Evolutionary conservation across 2,113 vertebrate genomes (phyloP).

Genomic region (Rhynchopsitta pachyrhyncha): DNA sequence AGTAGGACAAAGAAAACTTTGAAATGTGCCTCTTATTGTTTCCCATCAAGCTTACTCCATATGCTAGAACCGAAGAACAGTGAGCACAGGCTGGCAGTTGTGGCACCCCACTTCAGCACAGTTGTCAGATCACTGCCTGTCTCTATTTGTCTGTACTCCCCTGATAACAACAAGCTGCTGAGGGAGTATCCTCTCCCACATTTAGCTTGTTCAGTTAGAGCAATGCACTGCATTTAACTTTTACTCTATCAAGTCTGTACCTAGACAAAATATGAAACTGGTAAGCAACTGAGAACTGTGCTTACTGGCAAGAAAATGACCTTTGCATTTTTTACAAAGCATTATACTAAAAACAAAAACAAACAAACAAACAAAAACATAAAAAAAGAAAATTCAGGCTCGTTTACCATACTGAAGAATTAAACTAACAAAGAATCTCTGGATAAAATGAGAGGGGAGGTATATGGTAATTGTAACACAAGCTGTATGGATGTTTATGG

Average conservation of each 20-base stretch:
- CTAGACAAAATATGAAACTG: not conserved
- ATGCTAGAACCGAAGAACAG: not conserved
- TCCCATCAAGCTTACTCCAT: not conserved
- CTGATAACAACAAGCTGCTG: not conserved
- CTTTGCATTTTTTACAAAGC: not conserved
- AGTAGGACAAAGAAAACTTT: not conserved
- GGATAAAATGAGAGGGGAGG: not conserved
- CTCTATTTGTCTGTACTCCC: not conserved
- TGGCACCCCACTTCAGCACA: not conserved
- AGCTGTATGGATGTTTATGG: not conserved
- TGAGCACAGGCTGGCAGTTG: rapidly evolving
- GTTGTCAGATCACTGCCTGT: rapidly evolving
- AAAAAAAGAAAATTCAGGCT: rapidly evolving
- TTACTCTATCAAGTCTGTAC: not conserved
- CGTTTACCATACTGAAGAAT: not conserved
- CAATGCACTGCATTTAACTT: not conserved
- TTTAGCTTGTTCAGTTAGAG: not conserved
- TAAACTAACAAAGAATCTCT: not conserved
- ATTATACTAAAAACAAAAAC: not conserved
- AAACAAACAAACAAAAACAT: rapidly evolving
- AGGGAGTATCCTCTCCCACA: not conserved
- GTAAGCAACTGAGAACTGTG: not conserved
- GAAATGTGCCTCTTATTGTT: not conserved
- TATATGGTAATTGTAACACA: not conserved
- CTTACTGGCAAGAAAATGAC: not conserved